phyloP scores from a whole-genome alignment of 2,888 invertebrate species.

The Ctenicera cuprea region DNA sequence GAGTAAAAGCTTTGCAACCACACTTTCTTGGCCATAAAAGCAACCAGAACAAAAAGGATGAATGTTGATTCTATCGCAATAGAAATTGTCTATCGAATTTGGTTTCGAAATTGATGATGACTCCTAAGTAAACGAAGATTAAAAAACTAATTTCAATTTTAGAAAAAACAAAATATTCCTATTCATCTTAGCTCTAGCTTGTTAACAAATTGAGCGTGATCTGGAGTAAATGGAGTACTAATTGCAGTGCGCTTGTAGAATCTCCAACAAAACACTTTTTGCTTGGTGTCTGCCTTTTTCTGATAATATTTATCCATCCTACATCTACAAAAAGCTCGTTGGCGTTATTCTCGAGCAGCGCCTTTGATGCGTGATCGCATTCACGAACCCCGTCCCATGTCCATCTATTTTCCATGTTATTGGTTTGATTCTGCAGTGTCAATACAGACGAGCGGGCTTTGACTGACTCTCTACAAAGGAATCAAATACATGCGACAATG shows the following conservation, averaged over 20 bases:
- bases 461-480: constrained; percentile 64
- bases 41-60: no score
- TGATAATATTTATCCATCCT: constrained; percentile 40
- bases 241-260: constrained; percentile 26
- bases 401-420: constrained; percentile 72
- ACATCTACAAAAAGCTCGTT: constrained; percentile 36
- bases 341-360: constrained; percentile 58
- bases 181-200: not conserved
- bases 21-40: no score
- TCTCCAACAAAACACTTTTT: constrained; percentile 32
- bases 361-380: constrained; percentile 66
- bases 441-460: constrained; percentile 65
- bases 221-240: constrained; percentile 4
- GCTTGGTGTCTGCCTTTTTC: constrained; percentile 27
- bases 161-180: no score
- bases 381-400: constrained; percentile 63
- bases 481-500: constrained; percentile 63
- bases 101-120: no score
- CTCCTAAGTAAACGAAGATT: no score
- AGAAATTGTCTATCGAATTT: no score
- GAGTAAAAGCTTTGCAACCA: no score
- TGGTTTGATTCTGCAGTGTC: constrained; percentile 70
- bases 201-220: constrained; percentile 11
- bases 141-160: no score
- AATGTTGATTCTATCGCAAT: no score